These are phyloP conservation scores for Entosphenus tridentatus DNA, from an alignment of 2,113 vertebrate genomes.

Conservation along the genomic window DNA sequence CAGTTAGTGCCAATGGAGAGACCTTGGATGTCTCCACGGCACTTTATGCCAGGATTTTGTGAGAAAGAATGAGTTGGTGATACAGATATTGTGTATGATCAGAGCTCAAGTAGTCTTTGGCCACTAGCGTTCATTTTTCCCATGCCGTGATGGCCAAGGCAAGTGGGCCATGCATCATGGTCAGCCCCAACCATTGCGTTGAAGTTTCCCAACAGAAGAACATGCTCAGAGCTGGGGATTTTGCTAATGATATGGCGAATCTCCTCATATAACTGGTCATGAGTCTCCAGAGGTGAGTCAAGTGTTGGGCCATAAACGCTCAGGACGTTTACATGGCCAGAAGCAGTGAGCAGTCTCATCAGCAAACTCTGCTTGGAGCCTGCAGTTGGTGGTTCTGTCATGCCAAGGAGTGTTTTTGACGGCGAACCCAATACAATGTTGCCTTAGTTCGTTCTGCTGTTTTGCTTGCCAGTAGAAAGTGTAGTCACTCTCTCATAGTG, in stretches of 20 bases:
- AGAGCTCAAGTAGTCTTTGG: conserved; percentile 1
- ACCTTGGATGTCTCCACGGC: neutral
- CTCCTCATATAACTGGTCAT: neutral
- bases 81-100: neutral
- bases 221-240: neutral
- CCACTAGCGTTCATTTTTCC: neutral
- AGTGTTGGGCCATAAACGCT: neutral
- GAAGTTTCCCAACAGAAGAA: neutral
- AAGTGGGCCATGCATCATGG: neutral
- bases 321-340: neutral
- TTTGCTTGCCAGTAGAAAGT: neutral
- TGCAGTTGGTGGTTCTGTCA: neutral
- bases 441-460: neutral
- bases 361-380: neutral
- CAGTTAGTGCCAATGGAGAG: neutral
- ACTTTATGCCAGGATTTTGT: neutral
- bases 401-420: neutral
- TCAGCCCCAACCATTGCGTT: neutral
- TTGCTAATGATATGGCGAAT: neutral
- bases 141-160: neutral
- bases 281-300: neutral
- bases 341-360: neutral
- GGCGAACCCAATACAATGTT: neutral
- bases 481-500: neutral
- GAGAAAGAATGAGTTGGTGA: neutral